Evolutionary conservation across 2,888 invertebrate genomes (phyloP).

Genomic region (Cryptophagus acutangulus): DNA sequence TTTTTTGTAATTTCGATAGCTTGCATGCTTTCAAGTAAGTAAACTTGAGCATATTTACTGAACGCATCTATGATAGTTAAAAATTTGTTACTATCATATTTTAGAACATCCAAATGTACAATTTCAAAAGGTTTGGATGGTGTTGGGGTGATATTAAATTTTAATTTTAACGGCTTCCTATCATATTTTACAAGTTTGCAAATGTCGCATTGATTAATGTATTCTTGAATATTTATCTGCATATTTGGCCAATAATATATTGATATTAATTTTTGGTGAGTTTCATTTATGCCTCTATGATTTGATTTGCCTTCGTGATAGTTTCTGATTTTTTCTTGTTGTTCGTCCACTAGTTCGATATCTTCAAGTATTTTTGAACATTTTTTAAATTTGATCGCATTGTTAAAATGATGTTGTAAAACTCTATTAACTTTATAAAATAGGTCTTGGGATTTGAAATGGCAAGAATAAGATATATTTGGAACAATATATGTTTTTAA

Average conservation of each 20-base stretch:
- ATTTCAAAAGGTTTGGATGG: constrained; percentile 10
- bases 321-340: background rate
- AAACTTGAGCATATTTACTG: constrained; percentile 10
- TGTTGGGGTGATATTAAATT: constrained; percentile 9
- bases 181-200: constrained; percentile 3
- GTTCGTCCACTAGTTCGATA: background rate
- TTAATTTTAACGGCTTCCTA: constrained; percentile 6
- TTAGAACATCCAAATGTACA: constrained; percentile 1
- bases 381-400: constrained; percentile 4
- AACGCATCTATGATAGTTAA: constrained; percentile 5
- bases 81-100: constrained; percentile 4
- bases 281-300: constrained; percentile 6
- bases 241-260: constrained; percentile 6
- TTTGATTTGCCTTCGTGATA: constrained; percentile 3
- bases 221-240: constrained; percentile 3
- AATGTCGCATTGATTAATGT: constrained; percentile 5
- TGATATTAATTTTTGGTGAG: background rate
- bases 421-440: constrained; percentile 3
- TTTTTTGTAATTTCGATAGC: no score
- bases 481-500: constrained; percentile 3
- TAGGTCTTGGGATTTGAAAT: constrained; percentile 5
- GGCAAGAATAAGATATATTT: background rate
- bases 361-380: constrained; percentile 1
- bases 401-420: constrained; percentile 3
- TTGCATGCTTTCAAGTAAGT: no score